Evolutionary conservation across 2,113 vertebrate genomes (phyloP), one percentile per base, ranked within the genome.

Genomic region (Vicugna pacos): DNA sequence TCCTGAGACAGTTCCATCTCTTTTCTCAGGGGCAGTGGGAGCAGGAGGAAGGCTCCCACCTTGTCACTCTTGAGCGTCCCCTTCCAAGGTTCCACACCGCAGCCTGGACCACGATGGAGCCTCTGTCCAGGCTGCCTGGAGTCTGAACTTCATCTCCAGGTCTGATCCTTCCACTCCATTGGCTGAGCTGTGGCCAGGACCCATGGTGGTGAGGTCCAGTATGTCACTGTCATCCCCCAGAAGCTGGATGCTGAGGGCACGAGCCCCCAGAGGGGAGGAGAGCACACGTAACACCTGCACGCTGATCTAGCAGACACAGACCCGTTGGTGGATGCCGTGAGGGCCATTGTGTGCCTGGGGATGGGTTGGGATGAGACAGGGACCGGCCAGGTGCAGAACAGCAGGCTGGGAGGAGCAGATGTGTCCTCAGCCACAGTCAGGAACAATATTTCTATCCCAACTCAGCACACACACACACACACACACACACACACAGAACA

Each of bases 291-390:
- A 56, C 52, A 1, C 81, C 14, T 32, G 20, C 8, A 5, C 3
- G 35, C 13, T 4, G 19, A 19, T n/a, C 32, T 4, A 16, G 22
- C 65, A 1, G 11, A 15, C 65, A 28, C 24, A 22, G 24, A 17
- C 28, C 38, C 1, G 5, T 17, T 46, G 7, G 19, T 4, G 58
- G 16, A n/a, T 22, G 22, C 0, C 32, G 22, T 0, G 11, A 46
- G 20, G 6, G 20, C 19, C 80, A 15, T 3, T 0, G 0, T 22
- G 4, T n/a, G 35, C 60, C 11, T 20, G 35, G 70, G 17, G 24
- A 11, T 46, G 12, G 20, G 15, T 5, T 7, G 32, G 11, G 46
- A 38, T 22, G 16, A 22, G 24, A 50, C 4, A 54, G 60, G 26
- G 26, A 67, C n/a, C 12, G n/a, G 14, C 10, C 13, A 11, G 46